phyloP scores from a whole-genome alignment of 1,140 invertebrate genomes.

The Nasonia vitripennis region DNA sequence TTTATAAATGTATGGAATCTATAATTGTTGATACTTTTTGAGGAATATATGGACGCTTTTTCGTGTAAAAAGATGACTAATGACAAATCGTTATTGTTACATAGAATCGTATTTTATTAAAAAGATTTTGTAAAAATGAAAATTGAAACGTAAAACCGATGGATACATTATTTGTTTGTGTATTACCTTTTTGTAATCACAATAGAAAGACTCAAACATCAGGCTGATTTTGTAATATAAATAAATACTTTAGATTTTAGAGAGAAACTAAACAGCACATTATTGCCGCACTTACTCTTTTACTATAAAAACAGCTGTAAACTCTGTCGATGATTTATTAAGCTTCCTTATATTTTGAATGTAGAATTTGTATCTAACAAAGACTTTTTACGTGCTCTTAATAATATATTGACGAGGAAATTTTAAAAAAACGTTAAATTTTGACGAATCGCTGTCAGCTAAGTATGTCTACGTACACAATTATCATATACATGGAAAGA shows the following conservation, averaged over 20 bases:
- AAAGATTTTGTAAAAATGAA: not conserved
- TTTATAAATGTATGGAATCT: not conserved
- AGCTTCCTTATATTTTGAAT: not conserved
- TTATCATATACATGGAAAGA: not conserved
- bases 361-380: not conserved
- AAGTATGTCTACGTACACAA: not conserved
- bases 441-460: not conserved
- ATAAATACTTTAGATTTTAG: not conserved
- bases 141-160: not conserved
- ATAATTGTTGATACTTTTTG: not conserved
- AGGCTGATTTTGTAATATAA: constrained; percentile 8
- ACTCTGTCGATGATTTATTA: not conserved
- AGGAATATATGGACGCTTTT: not conserved
- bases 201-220: not conserved
- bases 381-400: not conserved
- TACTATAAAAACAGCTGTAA: no score
- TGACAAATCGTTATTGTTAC: no score
- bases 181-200: not conserved
- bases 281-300: no score
- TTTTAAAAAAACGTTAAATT: not conserved
- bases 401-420: not conserved
- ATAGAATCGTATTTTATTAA: no score
- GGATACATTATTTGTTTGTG: not conserved
- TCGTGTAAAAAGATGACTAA: not conserved
- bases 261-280: not conserved